These are phyloP conservation scores for Neoseiulus cucumeris DNA, from an alignment of 1,140 invertebrate species.

Conservation along the genomic window DNA sequence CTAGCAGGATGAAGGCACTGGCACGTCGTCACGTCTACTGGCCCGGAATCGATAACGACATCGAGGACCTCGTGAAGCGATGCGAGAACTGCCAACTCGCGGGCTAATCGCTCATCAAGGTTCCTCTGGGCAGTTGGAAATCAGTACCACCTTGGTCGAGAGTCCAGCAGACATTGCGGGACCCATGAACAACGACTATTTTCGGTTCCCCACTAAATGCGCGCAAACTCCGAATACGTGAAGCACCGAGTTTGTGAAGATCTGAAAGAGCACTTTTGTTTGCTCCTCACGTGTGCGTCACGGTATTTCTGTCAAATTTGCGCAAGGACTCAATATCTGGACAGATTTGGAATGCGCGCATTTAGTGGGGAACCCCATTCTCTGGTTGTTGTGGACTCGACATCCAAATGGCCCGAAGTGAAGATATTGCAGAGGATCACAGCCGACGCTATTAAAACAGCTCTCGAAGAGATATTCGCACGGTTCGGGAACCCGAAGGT, in stretches of 20 bases:
- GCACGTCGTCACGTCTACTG: conserved; percentile 29
- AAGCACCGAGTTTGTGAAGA: too few species aligned
- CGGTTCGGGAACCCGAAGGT: conserved; percentile 22
- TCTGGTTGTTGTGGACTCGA: conserved; percentile 28
- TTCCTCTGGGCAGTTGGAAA: conserved; percentile 23
- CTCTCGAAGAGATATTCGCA: conserved; percentile 25
- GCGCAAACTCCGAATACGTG: too few species aligned
- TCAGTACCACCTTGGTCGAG: conserved; percentile 27
- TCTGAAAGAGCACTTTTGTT: too few species aligned
- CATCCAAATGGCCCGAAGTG: conserved; percentile 28
- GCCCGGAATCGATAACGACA: conserved; percentile 27
- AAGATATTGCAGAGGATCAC: not conserved
- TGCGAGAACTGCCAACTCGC: conserved; percentile 22
- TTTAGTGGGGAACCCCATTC: conserved; percentile 24
- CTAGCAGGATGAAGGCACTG: conserved; percentile 24
- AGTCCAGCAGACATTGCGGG: conserved; percentile 33
- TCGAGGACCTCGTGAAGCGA: conserved; percentile 21
- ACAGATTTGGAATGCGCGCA: too few species aligned
- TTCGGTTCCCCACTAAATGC: too few species aligned
- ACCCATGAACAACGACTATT: too few species aligned
- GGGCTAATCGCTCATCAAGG: conserved; percentile 17
- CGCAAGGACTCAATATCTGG: too few species aligned
- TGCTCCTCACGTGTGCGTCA: too few species aligned
- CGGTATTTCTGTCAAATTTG: too few species aligned
- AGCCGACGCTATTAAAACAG: conserved; percentile 18